Evolutionary conservation across 2,113 vertebrate species (phyloP).

Genomic region (Sardina pilchardus): DNA sequence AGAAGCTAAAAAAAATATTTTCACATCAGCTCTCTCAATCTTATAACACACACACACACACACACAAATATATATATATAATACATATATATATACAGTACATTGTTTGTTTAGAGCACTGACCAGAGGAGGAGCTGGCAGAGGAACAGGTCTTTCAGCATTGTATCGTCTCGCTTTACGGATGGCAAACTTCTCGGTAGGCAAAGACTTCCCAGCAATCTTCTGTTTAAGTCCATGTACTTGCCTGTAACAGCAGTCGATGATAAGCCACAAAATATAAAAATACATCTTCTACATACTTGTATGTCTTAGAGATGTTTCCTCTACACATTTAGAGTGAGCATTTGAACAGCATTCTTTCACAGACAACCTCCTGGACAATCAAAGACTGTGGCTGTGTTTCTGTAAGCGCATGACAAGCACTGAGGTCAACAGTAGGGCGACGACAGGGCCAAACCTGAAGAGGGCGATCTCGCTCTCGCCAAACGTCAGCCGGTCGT

Average conservation of each 20-base stretch:
- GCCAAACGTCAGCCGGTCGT: slow-evolving; percentile 88
- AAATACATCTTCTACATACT: neutral
- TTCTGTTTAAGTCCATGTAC: slow-evolving; percentile 93
- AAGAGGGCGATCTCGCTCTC: slow-evolving; percentile 85
- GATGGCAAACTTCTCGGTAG: slow-evolving; percentile 98
- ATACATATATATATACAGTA: too few relatives aligned
- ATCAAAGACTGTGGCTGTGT: neutral
- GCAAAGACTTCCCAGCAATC: slow-evolving; percentile 97
- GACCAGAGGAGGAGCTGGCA: slow-evolving; percentile 90
- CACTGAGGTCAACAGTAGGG: neutral
- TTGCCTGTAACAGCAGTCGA: slow-evolving; percentile 67
- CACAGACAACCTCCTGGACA: neutral
- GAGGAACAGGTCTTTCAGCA: slow-evolving; percentile 76
- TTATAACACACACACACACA: neutral
- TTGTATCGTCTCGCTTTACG: slow-evolving; percentile 92
- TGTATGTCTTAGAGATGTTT: neutral
- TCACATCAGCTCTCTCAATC: neutral
- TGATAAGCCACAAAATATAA: slow-evolving; percentile 30
- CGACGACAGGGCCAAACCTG: slow-evolving; percentile 72
- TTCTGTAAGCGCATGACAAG: neutral
- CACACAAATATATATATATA: too few relatives aligned
- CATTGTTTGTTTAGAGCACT: slow-evolving; percentile 52
- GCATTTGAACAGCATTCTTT: neutral
- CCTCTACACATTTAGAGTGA: neutral
- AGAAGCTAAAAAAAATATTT: neutral